phyloP scores from a whole-genome alignment of 2,113 vertebrate genomes.

The Oryzias melastigma region DNA sequence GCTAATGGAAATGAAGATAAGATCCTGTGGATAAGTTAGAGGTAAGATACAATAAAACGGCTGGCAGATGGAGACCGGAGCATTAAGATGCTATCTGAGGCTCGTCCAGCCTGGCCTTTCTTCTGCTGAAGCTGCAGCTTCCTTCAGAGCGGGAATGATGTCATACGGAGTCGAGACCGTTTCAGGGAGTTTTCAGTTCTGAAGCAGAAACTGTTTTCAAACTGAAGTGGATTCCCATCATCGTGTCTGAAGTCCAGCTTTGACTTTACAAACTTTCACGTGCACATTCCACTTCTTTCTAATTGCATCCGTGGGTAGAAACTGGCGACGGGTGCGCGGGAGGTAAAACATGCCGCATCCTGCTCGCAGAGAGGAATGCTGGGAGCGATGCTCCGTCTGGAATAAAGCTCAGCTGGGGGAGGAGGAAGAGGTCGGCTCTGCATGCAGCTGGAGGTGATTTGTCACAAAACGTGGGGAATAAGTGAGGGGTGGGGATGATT shows the following conservation, averaged over 20 bases:
- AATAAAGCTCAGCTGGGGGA: constrained; percentile 39
- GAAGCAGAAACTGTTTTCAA: constrained; percentile 38
- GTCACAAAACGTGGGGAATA: constrained; percentile 47
- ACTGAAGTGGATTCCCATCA: constrained; percentile 35
- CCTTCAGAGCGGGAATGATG: constrained; percentile 27
- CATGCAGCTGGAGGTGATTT: constrained; percentile 56
- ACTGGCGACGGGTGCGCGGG: constrained; percentile 32
- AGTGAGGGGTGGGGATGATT: constrained; percentile 37
- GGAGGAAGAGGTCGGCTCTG: constrained; percentile 12
- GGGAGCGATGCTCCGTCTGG: constrained; percentile 26
- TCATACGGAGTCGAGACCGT: constrained; percentile 35
- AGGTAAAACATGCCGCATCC: constrained; percentile 40
- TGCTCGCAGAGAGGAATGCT: constrained; percentile 35
- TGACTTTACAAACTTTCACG: constrained; percentile 34
- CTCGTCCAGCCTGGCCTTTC: constrained; percentile 16
- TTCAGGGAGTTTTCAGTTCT: constrained; percentile 42
- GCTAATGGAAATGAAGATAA: constrained; percentile 71
- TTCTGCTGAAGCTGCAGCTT: constrained; percentile 57
- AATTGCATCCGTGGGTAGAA: constrained; percentile 60
- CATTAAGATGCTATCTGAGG: constrained; percentile 62
- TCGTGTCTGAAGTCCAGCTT: constrained; percentile 33
- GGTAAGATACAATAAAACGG: constrained; percentile 48
- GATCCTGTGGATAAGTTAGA: constrained; percentile 60
- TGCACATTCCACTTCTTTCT: constrained; percentile 39
- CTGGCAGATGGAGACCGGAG: constrained; percentile 49